phyloP scores from a whole-genome alignment of 2,888 invertebrate genomes.

The Rotaria socialis region DNA sequence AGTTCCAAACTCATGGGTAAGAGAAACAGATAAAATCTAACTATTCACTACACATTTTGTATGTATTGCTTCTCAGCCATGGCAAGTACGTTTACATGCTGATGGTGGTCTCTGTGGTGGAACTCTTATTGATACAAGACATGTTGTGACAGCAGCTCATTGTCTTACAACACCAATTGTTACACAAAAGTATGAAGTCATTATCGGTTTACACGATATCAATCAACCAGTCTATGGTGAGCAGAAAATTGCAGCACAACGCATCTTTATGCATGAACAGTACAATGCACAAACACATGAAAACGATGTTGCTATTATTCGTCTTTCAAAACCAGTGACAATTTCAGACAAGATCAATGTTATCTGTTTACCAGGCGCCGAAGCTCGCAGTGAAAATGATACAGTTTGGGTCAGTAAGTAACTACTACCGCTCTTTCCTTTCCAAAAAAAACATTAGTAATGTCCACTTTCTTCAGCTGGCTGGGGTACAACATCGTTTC shows the following conservation, averaged over 20 bases:
- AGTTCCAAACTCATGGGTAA: not conserved
- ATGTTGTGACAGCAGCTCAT: not conserved
- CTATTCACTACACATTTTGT: not conserved
- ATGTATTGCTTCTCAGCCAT: not conserved
- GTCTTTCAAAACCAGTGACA: not conserved
- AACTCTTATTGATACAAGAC: not conserved
- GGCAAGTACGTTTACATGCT: not conserved
- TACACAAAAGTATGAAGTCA: not conserved
- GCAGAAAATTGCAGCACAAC: not conserved
- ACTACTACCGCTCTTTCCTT: not conserved
- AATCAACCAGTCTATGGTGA: not conserved
- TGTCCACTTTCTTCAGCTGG: not conserved
- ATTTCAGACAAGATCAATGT: not conserved
- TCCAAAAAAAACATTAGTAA: not conserved
- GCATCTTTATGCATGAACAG: not conserved
- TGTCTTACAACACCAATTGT: not conserved
- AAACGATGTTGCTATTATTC: conserved; percentile 11
- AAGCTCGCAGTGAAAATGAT: not conserved
- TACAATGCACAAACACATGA: not conserved
- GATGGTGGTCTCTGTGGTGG: conserved; percentile 1
- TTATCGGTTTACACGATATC: not conserved
- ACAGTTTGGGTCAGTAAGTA: not conserved
- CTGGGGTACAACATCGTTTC: not conserved
- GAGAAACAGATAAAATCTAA: not conserved
- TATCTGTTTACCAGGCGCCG: not conserved